phyloP scores from a whole-genome alignment of 2,888 invertebrate genomes.

The Spisula solida region DNA sequence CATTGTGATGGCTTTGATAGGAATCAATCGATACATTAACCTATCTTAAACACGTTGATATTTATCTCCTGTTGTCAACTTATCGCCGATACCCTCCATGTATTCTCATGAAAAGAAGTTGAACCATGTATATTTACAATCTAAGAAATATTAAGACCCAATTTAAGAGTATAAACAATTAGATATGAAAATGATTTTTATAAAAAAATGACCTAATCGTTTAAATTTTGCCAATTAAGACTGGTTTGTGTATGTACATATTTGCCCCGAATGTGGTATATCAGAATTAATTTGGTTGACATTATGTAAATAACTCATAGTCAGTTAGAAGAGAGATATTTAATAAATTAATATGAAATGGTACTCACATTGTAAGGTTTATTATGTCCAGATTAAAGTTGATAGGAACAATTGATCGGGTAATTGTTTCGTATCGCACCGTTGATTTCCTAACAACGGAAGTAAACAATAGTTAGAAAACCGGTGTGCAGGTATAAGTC shows the following conservation, averaged over 20 bases:
- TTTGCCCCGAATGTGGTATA: neutral
- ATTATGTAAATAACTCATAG: neutral
- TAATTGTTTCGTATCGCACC: conserved; percentile 47
- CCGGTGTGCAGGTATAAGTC: conserved; percentile 61
- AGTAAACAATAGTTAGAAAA: conserved; percentile 68
- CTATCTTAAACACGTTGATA: neutral
- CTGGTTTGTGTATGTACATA: neutral
- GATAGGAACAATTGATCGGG: conserved; percentile 29
- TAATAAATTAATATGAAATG: neutral
- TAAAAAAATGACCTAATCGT: too few relatives aligned
- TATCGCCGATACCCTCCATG: neutral
- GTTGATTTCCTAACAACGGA: conserved; percentile 66
- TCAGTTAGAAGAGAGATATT: neutral
- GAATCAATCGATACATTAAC: conserved; percentile 2
- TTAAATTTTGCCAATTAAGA: neutral
- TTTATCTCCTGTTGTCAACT: neutral
- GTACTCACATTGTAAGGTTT: neutral
- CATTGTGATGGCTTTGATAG: neutral
- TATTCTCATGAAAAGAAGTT: neutral
- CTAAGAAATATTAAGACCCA: too few relatives aligned
- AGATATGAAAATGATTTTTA: too few relatives aligned
- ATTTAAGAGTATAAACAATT: too few relatives aligned
- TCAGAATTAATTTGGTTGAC: neutral
- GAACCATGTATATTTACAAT: neutral
- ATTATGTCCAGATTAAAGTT: neutral